Conservation (phyloP, 2,797 vertebrate species). For the Pseudochirops cupreus region DNA sequence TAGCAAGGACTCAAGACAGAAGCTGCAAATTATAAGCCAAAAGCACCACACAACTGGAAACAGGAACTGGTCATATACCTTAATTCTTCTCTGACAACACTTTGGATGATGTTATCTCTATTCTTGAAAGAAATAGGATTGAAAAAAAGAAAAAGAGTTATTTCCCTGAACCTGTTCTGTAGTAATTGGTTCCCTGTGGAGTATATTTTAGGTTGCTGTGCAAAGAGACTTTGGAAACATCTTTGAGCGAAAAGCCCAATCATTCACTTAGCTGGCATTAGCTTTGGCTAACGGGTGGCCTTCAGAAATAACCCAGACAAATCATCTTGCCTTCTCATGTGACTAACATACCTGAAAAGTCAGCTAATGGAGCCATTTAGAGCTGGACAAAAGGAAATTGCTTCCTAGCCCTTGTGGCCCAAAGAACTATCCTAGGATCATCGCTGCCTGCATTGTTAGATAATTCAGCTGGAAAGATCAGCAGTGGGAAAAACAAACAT, state of each 20-base stretch:
- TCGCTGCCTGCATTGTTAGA: background rate
- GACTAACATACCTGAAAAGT: slow-evolving; percentile 8
- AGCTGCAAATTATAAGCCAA: background rate
- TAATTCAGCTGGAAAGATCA: background rate
- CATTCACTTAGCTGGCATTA: slow-evolving; percentile 27
- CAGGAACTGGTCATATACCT: slow-evolving; percentile 1
- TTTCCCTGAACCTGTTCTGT: background rate
- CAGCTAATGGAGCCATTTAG: background rate
- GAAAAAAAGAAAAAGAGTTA: slow-evolving; percentile 22
- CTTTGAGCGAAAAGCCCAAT: slow-evolving; percentile 9
- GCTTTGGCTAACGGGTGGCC: slow-evolving; percentile 11
- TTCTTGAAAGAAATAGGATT: slow-evolving; percentile 10
- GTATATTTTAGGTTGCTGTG: background rate
- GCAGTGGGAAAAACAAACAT: no score
- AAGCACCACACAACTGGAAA: background rate
- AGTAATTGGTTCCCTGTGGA: background rate
- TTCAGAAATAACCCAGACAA: slow-evolving; percentile 5
- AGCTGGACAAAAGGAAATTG: background rate
- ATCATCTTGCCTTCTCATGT: slow-evolving; percentile 14
- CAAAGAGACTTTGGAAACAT: background rate
- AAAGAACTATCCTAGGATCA: slow-evolving; percentile 1
- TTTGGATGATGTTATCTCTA: slow-evolving; percentile 29
- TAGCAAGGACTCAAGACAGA: background rate
- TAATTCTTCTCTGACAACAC: slow-evolving; percentile 31
- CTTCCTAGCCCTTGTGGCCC: slow-evolving; percentile 11